These are phyloP conservation scores for Saccostrea echinata DNA, from an alignment of 1,140 invertebrate genomes.

Conservation along the genomic window DNA sequence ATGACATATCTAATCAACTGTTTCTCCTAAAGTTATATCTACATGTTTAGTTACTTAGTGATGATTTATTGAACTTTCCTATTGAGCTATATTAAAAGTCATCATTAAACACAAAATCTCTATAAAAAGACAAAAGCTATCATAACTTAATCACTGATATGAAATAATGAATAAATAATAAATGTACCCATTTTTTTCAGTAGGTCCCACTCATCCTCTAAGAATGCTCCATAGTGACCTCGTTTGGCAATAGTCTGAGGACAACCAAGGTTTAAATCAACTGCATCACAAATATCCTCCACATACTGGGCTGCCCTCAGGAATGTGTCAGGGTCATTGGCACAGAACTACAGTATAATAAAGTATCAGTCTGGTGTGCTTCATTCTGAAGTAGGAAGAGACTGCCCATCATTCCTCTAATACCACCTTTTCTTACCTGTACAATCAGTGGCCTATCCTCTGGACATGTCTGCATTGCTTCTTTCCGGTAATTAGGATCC, in stretches of 20 bases:
- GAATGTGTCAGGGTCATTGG: constrained; percentile 94
- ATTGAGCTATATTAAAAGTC: background rate
- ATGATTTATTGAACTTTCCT: background rate
- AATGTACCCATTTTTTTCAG: constrained; percentile 87
- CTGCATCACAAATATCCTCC: constrained; percentile 93
- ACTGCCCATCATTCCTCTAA: background rate
- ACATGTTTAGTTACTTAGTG: background rate
- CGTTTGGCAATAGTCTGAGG: constrained; percentile 96
- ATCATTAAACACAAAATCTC: background rate
- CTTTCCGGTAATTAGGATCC: constrained; percentile 92
- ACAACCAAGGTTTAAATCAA: constrained; percentile 99
- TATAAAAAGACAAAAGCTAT: background rate
- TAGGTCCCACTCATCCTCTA: constrained; percentile 97
- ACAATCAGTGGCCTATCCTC: constrained; percentile 96
- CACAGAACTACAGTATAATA: constrained; percentile 91
- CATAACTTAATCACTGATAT: background rate
- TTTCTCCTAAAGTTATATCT: background rate
- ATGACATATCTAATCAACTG: background rate
- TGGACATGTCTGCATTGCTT: constrained; percentile 88
- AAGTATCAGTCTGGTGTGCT: background rate
- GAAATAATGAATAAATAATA: background rate
- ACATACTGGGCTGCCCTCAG: constrained; percentile 92
- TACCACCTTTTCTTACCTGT: constrained; percentile 81
- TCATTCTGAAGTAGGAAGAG: background rate
- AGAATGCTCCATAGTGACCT: constrained; percentile 90